These are phyloP conservation scores for Sarcophaga rosellei DNA, from an alignment of 2,888 invertebrate species.

Conservation along the genomic window DNA sequence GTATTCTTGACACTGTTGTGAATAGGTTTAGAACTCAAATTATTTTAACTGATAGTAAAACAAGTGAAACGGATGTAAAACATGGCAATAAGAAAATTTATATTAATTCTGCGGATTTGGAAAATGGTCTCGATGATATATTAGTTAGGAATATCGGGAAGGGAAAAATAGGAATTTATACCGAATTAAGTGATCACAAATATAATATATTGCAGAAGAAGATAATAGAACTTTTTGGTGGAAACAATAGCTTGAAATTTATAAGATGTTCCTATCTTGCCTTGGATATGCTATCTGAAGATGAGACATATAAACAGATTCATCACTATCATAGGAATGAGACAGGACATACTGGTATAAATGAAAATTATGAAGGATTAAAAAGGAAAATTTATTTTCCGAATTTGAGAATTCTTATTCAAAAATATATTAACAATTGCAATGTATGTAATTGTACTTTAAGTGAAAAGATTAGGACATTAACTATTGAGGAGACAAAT, in stretches of 20 bases:
- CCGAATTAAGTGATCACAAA: conserved; percentile 45
- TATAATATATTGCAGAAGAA: conserved; percentile 54
- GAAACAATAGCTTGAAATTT: conserved; percentile 54
- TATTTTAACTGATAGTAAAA: conserved; percentile 45
- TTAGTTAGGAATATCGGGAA: conserved; percentile 34
- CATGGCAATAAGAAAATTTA: conserved; percentile 48
- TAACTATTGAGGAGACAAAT: too few relatives aligned
- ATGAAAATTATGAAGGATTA: conserved; percentile 61
- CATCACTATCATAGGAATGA: conserved; percentile 29
- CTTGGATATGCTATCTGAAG: conserved; percentile 30
- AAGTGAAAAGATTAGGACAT: too few relatives aligned
- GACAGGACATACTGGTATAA: conserved; percentile 64
- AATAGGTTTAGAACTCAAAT: conserved; percentile 49
- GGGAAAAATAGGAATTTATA: conserved; percentile 60
- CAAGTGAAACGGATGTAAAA: conserved; percentile 9
- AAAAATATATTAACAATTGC: conserved; percentile 63
- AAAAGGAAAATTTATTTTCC: conserved; percentile 57
- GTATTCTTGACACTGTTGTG: conserved; percentile 31
- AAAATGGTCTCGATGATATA: conserved; percentile 40
- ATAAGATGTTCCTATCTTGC: conserved; percentile 58
- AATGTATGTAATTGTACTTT: too few relatives aligned
- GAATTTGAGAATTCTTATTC: conserved; percentile 52
- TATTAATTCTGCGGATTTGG: conserved; percentile 43
- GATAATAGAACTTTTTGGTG: conserved; percentile 58
- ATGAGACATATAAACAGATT: conserved; percentile 64